Base-by-base conservation (phyloP, 2,797 vertebrate genomes). In the Myotis daubentonii region DNA sequence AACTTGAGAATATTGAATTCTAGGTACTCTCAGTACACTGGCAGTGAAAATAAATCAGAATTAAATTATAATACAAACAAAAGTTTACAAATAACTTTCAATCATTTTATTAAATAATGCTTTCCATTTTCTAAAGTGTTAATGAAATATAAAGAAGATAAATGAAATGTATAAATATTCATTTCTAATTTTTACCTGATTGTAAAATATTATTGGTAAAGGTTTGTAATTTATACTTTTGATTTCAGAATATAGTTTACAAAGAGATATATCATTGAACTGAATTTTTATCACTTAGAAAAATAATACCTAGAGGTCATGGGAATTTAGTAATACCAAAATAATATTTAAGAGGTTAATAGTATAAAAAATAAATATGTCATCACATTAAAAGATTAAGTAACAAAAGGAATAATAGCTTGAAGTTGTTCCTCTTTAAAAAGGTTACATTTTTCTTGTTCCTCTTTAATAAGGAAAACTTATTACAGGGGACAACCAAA, bases 21-120 rank as follows among this genome's bases (percentile, higher is more conserved):
- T 97, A 98, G 95, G 89, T 98, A 97, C 84, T 97, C 93, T 95
- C 95, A 97, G 96, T 95, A 98, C 85, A 96, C 95, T 97, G 75
- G 96, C 94, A 97, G 80, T 96, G 87, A 95, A 98, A 97, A 97
- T 83, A 97, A 96, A 97, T 94, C 95, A 92, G 84, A 98, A 93
- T 98, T 98, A 98, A 98, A 97, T 97, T 97, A 97, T 98, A 97
- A 97, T 97, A 94, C 98, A 98, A 98, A 94, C 93, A 98, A 98
- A 98, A 97, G 95, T 98, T 98, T 98, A 98, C 96, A 97, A 98
- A 98, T 97, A 96, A 97, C 94, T 98, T 98, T 94, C 95, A 97
- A 97, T 97, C 91, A 97, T 96, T 97, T 97, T 97, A 97, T 98
- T 96, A 97, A 98, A 98, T 95, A 97, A 96, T 86, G 90, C 96